These are phyloP conservation scores for Polia nebulosa DNA, from an alignment of 2,888 invertebrate species.

Conservation along the genomic window DNA sequence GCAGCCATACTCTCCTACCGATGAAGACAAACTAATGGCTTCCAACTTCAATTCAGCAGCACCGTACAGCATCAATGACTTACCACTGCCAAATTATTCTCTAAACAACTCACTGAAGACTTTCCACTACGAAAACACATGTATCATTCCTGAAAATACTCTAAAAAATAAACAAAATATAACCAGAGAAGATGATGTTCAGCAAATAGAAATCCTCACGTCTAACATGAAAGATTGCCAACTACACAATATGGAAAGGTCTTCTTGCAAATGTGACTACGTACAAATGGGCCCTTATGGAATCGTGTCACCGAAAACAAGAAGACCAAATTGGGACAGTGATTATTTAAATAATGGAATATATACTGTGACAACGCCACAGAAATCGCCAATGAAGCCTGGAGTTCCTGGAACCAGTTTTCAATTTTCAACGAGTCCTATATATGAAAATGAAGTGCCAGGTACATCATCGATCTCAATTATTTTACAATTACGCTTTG, in stretches of 20 bases:
- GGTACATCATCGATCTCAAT: conserved; percentile 70
- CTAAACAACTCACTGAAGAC: conserved; percentile 90
- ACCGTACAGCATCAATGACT: conserved; percentile 84
- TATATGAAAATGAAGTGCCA: conserved; percentile 87
- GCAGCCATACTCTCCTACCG: conserved; percentile 88
- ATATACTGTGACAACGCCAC: conserved; percentile 86
- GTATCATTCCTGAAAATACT: conserved; percentile 87
- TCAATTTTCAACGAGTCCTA: conserved; percentile 86
- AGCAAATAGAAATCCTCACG: conserved; percentile 87
- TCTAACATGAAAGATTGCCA: conserved; percentile 88
- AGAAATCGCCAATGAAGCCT: conserved; percentile 85
- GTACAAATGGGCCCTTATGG: conserved; percentile 88
- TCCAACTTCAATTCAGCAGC: conserved; percentile 83
- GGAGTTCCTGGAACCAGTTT: conserved; percentile 86
- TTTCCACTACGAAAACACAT: conserved; percentile 88
- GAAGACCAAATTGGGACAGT: conserved; percentile 84
- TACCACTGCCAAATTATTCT: conserved; percentile 92
- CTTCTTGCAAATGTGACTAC: conserved; percentile 87
- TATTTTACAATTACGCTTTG: neutral
- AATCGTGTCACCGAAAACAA: conserved; percentile 83
- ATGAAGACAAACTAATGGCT: conserved; percentile 88
- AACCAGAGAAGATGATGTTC: conserved; percentile 86
- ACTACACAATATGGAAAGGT: conserved; percentile 85
- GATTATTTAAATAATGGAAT: conserved; percentile 87
- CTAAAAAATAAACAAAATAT: conserved; percentile 86